Evolutionary conservation across 2,888 invertebrate genomes (phyloP).

Genomic region (Troides helena): DNA sequence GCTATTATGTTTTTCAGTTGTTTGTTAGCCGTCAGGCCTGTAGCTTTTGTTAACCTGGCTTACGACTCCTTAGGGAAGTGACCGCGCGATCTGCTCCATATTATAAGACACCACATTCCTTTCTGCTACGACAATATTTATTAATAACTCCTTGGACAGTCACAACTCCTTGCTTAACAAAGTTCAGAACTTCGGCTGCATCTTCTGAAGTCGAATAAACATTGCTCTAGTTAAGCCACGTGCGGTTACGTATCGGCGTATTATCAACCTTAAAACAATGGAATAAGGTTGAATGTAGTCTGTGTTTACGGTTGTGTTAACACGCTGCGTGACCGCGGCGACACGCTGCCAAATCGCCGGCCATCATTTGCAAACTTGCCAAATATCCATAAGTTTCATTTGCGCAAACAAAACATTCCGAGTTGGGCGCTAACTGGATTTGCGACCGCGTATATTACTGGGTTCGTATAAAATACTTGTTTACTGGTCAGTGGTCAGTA

Average conservation of each 20-base stretch:
- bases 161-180: conserved; percentile 24
- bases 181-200: conserved; percentile 24
- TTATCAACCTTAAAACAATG: conserved; percentile 9
- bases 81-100: no score
- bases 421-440: conserved; percentile 14
- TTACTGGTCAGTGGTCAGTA: no score
- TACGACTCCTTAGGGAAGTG: no score
- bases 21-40: no score
- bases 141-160: conserved; percentile 23
- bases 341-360: conserved; percentile 28
- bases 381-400: conserved; percentile 31
- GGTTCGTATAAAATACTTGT: no score
- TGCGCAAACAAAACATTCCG: conserved; percentile 25
- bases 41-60: no score
- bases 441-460: conserved; percentile 8
- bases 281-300: conserved; percentile 1
- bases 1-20: no score
- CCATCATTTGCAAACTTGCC: conserved; percentile 30
- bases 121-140: conserved; percentile 9
- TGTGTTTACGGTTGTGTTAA: neutral
- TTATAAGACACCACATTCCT: no score
- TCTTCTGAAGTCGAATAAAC: conserved; percentile 14
- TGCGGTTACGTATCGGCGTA: neutral
- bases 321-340: conserved; percentile 27
- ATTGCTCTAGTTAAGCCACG: conserved; percentile 11